These are phyloP conservation scores for Drosophila sucinea DNA, from an alignment of 1,140 invertebrate genomes.

Conservation along the genomic window DNA sequence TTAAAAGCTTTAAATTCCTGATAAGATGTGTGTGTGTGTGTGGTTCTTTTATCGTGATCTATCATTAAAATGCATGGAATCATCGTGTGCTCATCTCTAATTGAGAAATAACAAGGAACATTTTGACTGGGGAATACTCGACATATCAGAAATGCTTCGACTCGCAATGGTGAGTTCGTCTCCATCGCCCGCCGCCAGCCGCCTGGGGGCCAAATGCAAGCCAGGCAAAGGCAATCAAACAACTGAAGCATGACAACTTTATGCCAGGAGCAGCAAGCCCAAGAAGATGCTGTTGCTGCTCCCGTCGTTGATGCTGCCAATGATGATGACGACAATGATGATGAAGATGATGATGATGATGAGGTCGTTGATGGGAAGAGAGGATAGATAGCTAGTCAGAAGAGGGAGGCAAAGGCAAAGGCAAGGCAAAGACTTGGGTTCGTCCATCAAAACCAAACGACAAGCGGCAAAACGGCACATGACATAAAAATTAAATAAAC, in stretches of 20 bases:
- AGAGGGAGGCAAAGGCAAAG: neutral
- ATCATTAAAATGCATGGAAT: neutral
- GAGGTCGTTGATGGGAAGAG: slow-evolving; percentile 4
- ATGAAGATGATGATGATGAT: neutral
- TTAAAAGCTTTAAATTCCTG: neutral
- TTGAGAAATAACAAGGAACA: slow-evolving; percentile 54
- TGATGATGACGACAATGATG: slow-evolving; percentile 19
- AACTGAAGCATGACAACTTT: slow-evolving; percentile 81
- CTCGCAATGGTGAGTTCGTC: neutral
- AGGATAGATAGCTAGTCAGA: neutral
- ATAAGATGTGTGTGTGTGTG: neutral
- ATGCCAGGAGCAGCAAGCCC: slow-evolving; percentile 73
- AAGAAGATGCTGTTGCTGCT: slow-evolving; percentile 53
- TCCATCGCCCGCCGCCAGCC: slow-evolving; percentile 36
- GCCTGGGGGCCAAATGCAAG: slow-evolving; percentile 68
- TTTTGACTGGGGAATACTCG: slow-evolving; percentile 55
- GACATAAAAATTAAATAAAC: slow-evolving; percentile 81
- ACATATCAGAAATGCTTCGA: slow-evolving; percentile 38
- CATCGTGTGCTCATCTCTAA: slow-evolving; percentile 1
- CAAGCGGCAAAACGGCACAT: slow-evolving; percentile 72
- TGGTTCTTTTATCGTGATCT: neutral
- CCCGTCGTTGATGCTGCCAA: slow-evolving; percentile 39
- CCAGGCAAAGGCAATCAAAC: slow-evolving; percentile 78
- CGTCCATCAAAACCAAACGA: slow-evolving; percentile 35
- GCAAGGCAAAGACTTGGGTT: slow-evolving; percentile 1